These are phyloP conservation scores for Dorcus hopei DNA, from an alignment of 2,888 invertebrate species.

Conservation along the genomic window DNA sequence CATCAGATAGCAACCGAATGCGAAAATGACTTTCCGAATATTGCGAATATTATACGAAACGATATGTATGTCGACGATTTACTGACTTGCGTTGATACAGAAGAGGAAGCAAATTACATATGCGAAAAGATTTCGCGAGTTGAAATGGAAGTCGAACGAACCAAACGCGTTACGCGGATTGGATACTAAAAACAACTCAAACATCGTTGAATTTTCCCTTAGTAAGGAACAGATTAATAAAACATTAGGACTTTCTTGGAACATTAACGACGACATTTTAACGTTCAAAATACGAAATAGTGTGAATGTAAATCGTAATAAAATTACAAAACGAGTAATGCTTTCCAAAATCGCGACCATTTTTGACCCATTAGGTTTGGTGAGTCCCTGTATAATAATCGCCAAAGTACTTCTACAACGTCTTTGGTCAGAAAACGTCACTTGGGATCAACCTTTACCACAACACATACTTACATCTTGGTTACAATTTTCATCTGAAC, in stretches of 20 bases:
- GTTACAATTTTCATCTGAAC: neutral
- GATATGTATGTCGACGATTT: conserved; percentile 26
- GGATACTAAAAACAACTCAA: too few species aligned
- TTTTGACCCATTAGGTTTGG: conserved; percentile 2
- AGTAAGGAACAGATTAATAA: neutral
- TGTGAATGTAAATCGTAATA: neutral
- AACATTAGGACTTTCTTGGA: conserved; percentile 1
- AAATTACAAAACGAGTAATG: conserved; percentile 1
- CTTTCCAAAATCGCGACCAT: conserved; percentile 4
- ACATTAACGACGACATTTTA: neutral
- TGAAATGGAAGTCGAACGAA: conserved; percentile 21
- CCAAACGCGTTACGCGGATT: neutral
- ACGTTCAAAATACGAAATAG: neutral
- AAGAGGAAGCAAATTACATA: neutral
- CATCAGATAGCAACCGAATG: conserved; percentile 21
- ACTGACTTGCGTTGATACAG: conserved; percentile 11
- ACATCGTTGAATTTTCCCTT: neutral
- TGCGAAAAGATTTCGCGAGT: neutral
- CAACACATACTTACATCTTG: neutral
- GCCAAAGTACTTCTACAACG: conserved; percentile 4
- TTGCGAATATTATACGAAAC: conserved; percentile 7
- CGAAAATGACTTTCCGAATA: conserved; percentile 18
- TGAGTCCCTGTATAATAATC: neutral
- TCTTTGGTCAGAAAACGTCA: conserved; percentile 3
- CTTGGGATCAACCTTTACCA: conserved; percentile 5